Percentiles rank a stretch among this genome's conserved stretches.
These are phyloP conservation scores for Himalopsyche tibetana DNA, from an alignment of 2,888 invertebrate species.

Conservation along the genomic window DNA sequence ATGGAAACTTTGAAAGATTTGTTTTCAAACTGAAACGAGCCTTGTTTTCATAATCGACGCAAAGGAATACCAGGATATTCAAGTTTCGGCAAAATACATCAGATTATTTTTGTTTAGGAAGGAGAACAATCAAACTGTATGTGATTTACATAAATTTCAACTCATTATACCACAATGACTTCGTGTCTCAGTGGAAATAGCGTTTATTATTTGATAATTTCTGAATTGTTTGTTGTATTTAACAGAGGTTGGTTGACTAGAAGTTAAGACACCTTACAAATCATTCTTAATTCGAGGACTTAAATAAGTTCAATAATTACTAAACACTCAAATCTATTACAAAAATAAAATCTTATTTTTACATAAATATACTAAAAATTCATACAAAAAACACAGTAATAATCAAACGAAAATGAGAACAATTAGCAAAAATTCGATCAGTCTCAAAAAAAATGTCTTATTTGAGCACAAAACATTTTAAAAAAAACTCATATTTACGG, in stretches of 20 bases:
- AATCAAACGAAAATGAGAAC: no score
- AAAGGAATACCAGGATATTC: conserved; percentile 28
- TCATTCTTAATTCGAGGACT: no score
- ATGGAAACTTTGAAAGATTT: conserved; percentile 33
- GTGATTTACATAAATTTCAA: conserved; percentile 22
- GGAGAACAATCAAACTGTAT: conserved; percentile 34
- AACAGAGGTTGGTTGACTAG: no score
- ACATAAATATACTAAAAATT: no score
- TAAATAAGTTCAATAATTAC: no score
- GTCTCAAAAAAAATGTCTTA: no score
- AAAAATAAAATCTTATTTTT: background rate
- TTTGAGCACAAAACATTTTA: no score
- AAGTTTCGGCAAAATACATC: conserved; percentile 26
- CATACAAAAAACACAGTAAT: no score
- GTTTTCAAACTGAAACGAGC: conserved; percentile 21
- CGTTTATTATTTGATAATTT: background rate
- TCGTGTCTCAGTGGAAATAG: background rate
- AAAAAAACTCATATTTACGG: no score
- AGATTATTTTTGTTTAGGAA: conserved; percentile 17
- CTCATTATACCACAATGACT: conserved; percentile 6
- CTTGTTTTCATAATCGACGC: conserved; percentile 34
- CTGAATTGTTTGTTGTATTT: background rate
- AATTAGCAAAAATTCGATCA: no score
- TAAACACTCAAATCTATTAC: background rate
- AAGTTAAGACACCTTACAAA: no score